These are phyloP conservation scores for Lepidochitona cinerea DNA, from an alignment of 2,888 invertebrate genomes.

Conservation along the genomic window DNA sequence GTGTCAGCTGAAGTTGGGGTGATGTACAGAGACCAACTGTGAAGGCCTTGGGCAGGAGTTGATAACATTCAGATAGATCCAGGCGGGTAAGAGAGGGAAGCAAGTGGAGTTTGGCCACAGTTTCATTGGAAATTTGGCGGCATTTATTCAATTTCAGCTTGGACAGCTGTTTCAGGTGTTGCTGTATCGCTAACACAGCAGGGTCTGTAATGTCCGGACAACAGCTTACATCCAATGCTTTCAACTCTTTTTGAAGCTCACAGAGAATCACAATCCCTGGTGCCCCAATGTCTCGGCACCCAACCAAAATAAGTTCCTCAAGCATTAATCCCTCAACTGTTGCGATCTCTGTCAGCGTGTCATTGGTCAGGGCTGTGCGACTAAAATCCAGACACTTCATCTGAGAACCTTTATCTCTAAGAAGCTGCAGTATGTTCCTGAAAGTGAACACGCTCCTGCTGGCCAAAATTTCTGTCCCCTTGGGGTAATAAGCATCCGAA, in stretches of 20 bases:
- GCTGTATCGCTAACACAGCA: conserved; percentile 76
- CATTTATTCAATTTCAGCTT: conserved; percentile 78
- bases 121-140: conserved; percentile 77
- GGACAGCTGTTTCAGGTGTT: conserved; percentile 76
- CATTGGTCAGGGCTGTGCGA: conserved; percentile 79
- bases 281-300: conserved; percentile 78
- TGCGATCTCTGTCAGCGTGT: conserved; percentile 75
- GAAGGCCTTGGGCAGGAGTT: conserved; percentile 77
- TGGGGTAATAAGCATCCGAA: conserved; percentile 76
- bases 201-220: conserved; percentile 79
- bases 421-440: conserved; percentile 77
- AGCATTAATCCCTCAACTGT: conserved; percentile 74
- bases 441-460: conserved; percentile 83
- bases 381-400: conserved; percentile 79
- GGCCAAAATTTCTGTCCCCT: conserved; percentile 29
- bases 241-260: conserved; percentile 75
- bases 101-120: conserved; percentile 75
- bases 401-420: conserved; percentile 74
- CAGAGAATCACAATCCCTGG: conserved; percentile 76
- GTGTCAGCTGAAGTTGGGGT: conserved; percentile 39
- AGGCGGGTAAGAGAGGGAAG: conserved; percentile 76
- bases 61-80: conserved; percentile 80
- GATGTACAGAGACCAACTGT: conserved; percentile 75
- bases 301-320: conserved; percentile 74
- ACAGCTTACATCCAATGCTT: conserved; percentile 77